Conservation (phyloP, 2,888 invertebrate species). For the Polymixis flavicincta region DNA sequence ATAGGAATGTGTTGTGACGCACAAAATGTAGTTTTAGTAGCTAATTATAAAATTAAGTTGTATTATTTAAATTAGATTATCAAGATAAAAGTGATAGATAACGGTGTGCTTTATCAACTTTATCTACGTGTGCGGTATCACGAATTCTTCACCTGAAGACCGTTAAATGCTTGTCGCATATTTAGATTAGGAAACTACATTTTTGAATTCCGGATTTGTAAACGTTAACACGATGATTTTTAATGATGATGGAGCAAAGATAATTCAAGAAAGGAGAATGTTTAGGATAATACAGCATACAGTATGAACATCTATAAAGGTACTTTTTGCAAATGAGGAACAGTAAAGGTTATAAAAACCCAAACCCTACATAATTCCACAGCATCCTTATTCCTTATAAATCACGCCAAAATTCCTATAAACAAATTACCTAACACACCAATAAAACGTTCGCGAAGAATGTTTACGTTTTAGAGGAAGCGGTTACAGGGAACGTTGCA, state of each 20-base stretch:
- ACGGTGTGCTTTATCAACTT: constrained; percentile 37
- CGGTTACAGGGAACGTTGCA: constrained; percentile 63
- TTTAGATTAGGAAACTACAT: constrained; percentile 25
- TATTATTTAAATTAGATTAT: constrained; percentile 42
- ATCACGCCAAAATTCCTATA: constrained; percentile 38
- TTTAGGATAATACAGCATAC: not conserved
- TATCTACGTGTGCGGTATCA: constrained; percentile 35
- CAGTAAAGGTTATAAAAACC: not conserved
- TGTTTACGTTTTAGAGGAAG: constrained; percentile 55
- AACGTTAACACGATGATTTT: constrained; percentile 3
- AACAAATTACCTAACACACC: constrained; percentile 44
- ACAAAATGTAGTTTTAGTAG: constrained; percentile 14
- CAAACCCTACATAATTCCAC: not conserved
- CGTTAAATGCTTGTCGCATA: constrained; percentile 43
- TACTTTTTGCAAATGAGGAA: not conserved
- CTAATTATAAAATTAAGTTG: constrained; percentile 34
- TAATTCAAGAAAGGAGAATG: not conserved
- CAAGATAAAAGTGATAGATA: constrained; percentile 36
- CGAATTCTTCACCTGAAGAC: constrained; percentile 31
- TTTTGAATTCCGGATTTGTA: constrained; percentile 14
- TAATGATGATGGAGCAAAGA: not conserved
- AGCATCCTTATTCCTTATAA: constrained; percentile 13
- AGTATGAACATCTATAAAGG: not conserved
- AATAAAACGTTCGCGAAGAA: constrained; percentile 53
- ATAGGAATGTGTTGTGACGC: constrained; percentile 24